phyloP scores from a whole-genome alignment of 2,888 invertebrate genomes.

The Actias luna region DNA sequence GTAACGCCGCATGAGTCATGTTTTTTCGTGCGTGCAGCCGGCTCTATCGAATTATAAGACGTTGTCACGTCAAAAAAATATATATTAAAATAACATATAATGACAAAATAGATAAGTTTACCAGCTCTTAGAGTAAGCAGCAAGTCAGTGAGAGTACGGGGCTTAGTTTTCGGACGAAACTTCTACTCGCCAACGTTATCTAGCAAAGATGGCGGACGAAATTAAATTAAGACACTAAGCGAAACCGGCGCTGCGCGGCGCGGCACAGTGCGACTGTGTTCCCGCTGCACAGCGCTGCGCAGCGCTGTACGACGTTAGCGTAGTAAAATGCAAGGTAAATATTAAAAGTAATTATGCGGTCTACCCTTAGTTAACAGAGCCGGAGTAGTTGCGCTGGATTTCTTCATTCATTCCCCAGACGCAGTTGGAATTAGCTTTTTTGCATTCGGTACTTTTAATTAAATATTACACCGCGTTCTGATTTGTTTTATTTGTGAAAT shows the following conservation, averaged over 20 bases:
- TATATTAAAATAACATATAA: too few species aligned
- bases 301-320: background rate
- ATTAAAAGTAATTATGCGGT: constrained; percentile 9
- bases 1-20: too few species aligned
- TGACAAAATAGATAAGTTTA: background rate
- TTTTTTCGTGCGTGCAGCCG: too few species aligned
- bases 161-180: constrained; percentile 16
- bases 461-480: background rate
- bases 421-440: background rate
- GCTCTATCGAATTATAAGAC: too few species aligned
- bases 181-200: constrained; percentile 14
- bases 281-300: background rate
- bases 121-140: background rate
- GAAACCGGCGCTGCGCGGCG: background rate
- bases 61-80: too few species aligned
- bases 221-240: constrained; percentile 17
- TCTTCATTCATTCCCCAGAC: background rate
- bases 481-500: background rate
- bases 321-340: constrained; percentile 7
- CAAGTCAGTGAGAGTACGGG: background rate
- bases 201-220: constrained; percentile 16
- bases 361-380: background rate
- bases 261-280: background rate
- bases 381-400: background rate
- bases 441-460: background rate